These are phyloP conservation scores for Tringa solitaria DNA, from an alignment of 2,113 vertebrate genomes.

Conservation along the genomic window DNA sequence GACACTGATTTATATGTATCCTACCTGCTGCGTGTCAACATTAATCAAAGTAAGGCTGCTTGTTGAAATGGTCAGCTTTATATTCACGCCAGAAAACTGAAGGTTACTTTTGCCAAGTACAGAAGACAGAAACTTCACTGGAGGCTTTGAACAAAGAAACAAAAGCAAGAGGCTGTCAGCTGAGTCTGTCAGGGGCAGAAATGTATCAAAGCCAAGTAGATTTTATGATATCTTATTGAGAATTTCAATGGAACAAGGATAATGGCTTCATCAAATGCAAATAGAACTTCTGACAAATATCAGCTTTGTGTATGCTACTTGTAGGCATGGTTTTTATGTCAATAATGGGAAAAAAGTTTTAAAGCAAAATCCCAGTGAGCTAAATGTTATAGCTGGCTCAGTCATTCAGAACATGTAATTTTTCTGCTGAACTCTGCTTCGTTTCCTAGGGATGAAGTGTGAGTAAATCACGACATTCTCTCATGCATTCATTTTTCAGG, in stretches of 20 bases:
- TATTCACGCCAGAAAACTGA: constrained; percentile 87
- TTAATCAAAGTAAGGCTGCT: constrained; percentile 84
- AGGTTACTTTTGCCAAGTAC: constrained; percentile 91
- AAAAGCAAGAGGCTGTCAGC: constrained; percentile 12
- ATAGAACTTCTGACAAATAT: neutral
- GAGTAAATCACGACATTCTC: neutral
- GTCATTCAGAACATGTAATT: neutral
- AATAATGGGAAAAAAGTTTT: neutral
- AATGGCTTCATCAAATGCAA: neutral
- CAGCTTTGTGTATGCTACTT: neutral
- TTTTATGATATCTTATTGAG: neutral
- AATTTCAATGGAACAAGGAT: neutral
- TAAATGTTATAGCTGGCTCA: neutral
- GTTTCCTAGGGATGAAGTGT: neutral
- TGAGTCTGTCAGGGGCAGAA: neutral
- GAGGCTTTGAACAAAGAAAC: constrained; percentile 77
- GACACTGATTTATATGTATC: neutral
- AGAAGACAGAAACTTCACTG: constrained; percentile 80
- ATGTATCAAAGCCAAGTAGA: neutral
- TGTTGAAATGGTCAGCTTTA: constrained; percentile 87
- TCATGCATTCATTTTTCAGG: neutral
- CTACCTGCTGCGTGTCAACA: constrained; percentile 86
- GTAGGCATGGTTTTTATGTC: neutral
- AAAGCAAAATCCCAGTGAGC: neutral
- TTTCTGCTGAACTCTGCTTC: neutral